Conservation (phyloP, 2,113 vertebrate species). For the Sporophila hypoxantha region DNA sequence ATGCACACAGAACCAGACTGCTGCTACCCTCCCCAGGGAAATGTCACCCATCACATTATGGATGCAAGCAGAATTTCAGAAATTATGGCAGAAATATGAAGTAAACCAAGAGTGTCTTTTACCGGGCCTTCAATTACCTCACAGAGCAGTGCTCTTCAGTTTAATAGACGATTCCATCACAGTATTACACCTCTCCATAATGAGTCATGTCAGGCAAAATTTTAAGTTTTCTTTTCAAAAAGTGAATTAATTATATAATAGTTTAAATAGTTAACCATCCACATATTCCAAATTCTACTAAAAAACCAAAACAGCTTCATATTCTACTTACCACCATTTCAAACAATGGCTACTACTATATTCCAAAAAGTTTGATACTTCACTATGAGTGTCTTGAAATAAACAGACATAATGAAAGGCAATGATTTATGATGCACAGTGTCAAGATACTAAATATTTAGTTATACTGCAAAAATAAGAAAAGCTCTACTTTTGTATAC, state of each 20-base stretch:
- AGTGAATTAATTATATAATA: neutral
- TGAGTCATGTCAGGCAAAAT: neutral
- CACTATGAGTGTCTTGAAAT: neutral
- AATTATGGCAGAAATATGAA: neutral
- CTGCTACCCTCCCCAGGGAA: neutral
- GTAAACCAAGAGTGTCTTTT: neutral
- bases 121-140: neutral
- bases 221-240: neutral
- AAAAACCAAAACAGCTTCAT: neutral
- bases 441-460: neutral
- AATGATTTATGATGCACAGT: neutral
- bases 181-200: neutral
- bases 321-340: neutral
- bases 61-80: neutral
- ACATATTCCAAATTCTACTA: neutral
- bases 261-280: neutral
- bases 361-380: neutral
- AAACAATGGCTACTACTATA: neutral
- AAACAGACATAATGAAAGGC: neutral
- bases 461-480: neutral
- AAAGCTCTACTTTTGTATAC: neutral
- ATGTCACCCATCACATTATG: neutral
- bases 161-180: neutral
- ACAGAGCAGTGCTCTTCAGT: neutral
- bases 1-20: neutral